Evolutionary conservation across 2,797 vertebrate species (phyloP).

Genomic region (Threskiornis aethiopicus): DNA sequence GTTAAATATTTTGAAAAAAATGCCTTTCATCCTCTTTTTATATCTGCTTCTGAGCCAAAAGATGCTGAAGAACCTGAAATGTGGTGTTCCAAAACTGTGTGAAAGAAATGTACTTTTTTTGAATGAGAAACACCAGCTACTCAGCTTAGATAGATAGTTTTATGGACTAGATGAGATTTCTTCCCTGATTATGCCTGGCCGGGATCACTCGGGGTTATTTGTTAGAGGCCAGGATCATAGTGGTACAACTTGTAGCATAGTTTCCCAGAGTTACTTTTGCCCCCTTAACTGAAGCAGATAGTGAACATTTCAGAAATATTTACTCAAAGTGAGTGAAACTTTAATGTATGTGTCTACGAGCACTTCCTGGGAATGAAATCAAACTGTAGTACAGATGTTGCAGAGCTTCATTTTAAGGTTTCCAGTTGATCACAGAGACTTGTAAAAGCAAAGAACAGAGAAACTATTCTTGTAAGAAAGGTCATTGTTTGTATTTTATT

Average conservation of each 20-base stretch:
- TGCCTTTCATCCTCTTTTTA: not conserved
- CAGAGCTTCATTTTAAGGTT: not conserved
- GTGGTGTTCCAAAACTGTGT: not conserved
- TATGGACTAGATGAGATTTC: not conserved
- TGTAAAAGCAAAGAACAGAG: not conserved
- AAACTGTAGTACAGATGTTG: not conserved
- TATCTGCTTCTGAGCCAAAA: not conserved
- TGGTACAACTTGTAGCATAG: not conserved
- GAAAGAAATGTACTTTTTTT: not conserved
- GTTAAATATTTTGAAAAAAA: not conserved
- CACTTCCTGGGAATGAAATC: not conserved
- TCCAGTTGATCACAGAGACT: not conserved
- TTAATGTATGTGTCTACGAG: not conserved
- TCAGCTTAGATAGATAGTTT: not conserved
- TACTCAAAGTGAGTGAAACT: not conserved
- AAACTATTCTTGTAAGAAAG: not conserved
- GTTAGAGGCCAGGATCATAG: not conserved
- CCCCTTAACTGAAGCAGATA: not conserved
- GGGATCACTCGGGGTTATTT: not conserved
- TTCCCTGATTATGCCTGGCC: not conserved
- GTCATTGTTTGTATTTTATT: conserved; percentile 35
- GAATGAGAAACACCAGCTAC: not conserved
- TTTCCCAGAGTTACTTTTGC: not conserved
- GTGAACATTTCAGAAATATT: not conserved
- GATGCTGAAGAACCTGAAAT: not conserved